Evolutionary conservation across 2,888 invertebrate species (phyloP).

Genomic region (Acanthosoma haemorrhoidale): DNA sequence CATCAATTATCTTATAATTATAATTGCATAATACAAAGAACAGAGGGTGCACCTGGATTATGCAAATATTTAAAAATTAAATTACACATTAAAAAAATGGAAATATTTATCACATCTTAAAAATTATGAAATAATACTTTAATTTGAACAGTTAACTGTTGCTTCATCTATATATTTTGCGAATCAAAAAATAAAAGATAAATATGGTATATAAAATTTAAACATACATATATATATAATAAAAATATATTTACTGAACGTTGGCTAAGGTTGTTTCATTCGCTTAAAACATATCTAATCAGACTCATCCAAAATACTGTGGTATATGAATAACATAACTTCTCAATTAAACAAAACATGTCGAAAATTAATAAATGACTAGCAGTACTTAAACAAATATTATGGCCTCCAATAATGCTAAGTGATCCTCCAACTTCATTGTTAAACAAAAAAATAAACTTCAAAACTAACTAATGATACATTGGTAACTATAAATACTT

Average conservation of each 20-base stretch:
- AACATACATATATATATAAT: background rate
- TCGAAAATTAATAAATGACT: slow-evolving; percentile 7
- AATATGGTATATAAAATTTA: slow-evolving; percentile 17
- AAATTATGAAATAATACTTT: slow-evolving; percentile 17
- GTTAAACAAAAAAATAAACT: background rate
- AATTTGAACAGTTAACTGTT: background rate
- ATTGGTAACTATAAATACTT: background rate
- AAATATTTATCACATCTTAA: background rate
- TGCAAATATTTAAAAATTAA: slow-evolving; percentile 22
- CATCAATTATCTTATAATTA: too few species aligned
- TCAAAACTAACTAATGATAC: background rate
- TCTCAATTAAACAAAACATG: slow-evolving; percentile 8
- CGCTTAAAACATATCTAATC: slow-evolving; percentile 20
- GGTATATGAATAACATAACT: background rate
- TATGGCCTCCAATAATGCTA: slow-evolving; percentile 22
- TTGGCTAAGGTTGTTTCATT: background rate
- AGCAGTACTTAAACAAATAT: background rate
- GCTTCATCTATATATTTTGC: background rate
- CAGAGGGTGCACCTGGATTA: background rate
- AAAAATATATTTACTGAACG: slow-evolving; percentile 15
- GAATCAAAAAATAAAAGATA: slow-evolving; percentile 8
- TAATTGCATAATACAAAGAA: slow-evolving; percentile 1
- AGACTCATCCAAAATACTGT: slow-evolving; percentile 29
- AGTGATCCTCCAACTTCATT: background rate
- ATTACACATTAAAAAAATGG: slow-evolving; percentile 9